Conservation (phyloP, 2,113 vertebrate species). For the Pimephales promelas region DNA sequence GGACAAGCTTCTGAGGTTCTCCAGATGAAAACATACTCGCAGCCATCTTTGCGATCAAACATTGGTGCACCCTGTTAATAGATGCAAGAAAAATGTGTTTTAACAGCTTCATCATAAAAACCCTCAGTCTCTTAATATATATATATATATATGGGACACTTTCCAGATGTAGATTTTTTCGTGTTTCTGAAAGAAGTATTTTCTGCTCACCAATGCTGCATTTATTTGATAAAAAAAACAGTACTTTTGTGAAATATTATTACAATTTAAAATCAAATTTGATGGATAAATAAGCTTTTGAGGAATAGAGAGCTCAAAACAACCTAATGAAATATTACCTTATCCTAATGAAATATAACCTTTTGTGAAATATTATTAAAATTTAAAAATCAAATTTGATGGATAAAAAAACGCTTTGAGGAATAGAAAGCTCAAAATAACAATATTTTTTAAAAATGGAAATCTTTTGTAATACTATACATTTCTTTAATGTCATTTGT, state of each 20-base stretch:
- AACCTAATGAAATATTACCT: too few relatives aligned
- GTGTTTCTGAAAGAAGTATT: background rate
- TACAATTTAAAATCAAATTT: background rate
- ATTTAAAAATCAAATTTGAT: too few relatives aligned
- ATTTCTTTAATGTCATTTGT: too few relatives aligned
- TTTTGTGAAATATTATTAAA: background rate
- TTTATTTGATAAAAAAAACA: background rate
- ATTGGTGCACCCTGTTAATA: slow-evolving; percentile 83
- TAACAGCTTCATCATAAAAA: background rate
- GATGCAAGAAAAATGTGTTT: background rate
- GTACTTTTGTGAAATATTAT: background rate
- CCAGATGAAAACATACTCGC: slow-evolving; percentile 94
- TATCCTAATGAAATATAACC: too few relatives aligned
- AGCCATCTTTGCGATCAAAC: slow-evolving; percentile 81
- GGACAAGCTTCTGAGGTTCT: slow-evolving; percentile 92
- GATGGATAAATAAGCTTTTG: too few relatives aligned
- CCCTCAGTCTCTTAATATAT: background rate
- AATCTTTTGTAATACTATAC: too few relatives aligned
- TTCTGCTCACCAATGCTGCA: background rate
- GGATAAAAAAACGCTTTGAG: too few relatives aligned
- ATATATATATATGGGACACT: background rate
- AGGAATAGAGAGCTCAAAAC: too few relatives aligned
- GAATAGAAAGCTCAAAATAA: too few relatives aligned
- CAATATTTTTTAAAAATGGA: too few relatives aligned
- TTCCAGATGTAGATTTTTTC: too few relatives aligned